Evolutionary conservation across 2,797 vertebrate species (phyloP), one percentile per base, ranked within the genome.

Genomic region (Scarus forsteni): DNA sequence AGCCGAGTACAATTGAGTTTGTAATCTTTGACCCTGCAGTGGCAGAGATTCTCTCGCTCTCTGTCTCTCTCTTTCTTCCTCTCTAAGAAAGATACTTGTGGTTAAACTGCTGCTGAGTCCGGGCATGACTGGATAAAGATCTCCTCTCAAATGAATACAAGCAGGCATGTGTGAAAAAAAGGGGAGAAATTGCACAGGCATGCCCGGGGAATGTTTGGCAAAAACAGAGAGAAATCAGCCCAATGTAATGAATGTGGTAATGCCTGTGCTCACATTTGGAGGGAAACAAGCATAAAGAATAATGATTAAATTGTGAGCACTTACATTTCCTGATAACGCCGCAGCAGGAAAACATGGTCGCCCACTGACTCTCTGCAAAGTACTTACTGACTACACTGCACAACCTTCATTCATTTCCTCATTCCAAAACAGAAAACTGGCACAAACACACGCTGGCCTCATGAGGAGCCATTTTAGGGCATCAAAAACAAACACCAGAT

Each of bases 401-500:
- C 50, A 85, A 77, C 70, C 75, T 77, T 82, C 74, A 81, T 79
- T 85, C 69, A 79, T 84, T 89, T 88, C 77, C 80, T 79, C 80
- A 80, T 79, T 86, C 78, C 80, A 58, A 70, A 77, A 70, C 77
- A 84, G 76, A 76, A 73, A 85, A 85, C 74, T 89, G 88, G 79
- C 85, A 82, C 27, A 27, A 27, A 27, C 60, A 79, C 49, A 80
- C 62, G 54, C 40, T 6, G 69, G 83, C 75, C 87, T 87, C 70
- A 71, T 62, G 74, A 86, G 87, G 86, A 85, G 75, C 71, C 82
- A 77, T 89, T 89, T 91, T 84, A 75, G 80, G 84, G 80, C 84
- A 88, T 86, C 78, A 78, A 86, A 73, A 85, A 89, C 79, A 90
- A 92, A 90, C 87, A 90, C 83, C 89, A 91, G 88, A 92, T 89